A percentile compares a stretch with the other conserved stretches of the same genome.
phyloP scores from a whole-genome alignment of 1,140 invertebrate species.

The Mylabris phalerata region DNA sequence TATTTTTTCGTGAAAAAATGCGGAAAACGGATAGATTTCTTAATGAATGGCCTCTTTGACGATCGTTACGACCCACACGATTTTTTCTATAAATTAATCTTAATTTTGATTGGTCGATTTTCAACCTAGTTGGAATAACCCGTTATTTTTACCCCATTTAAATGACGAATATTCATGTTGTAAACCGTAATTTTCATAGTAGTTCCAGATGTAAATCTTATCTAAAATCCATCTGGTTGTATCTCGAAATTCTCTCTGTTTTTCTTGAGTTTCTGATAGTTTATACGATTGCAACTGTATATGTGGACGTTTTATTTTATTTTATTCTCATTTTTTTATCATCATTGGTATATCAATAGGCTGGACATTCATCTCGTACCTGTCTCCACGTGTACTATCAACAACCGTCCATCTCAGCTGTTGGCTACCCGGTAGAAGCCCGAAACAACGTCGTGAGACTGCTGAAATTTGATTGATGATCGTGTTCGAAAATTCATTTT shows the following conservation, averaged over 20 bases:
- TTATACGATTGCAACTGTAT: constrained; percentile 15
- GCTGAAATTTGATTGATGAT: constrained; percentile 13
- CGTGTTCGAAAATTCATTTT: constrained; percentile 8
- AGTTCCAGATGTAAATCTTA: constrained; percentile 8
- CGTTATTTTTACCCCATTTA: neutral
- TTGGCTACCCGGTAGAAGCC: constrained; percentile 5
- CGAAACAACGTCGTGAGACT: constrained; percentile 4
- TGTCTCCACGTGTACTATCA: constrained; percentile 19
- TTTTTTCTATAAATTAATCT: no score
- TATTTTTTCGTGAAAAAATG: no score
- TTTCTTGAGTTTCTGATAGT: constrained; percentile 4
- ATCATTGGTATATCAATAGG: constrained; percentile 11
- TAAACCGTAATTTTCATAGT: neutral
- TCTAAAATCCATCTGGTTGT: constrained; percentile 16
- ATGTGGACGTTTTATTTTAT: constrained; percentile 16
- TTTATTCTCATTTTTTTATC: neutral
- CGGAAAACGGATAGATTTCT: no score
- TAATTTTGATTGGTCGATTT: no score
- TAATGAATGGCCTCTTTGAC: no score
- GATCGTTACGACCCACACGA: no score
- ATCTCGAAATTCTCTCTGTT: constrained; percentile 3
- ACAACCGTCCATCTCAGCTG: constrained; percentile 7
- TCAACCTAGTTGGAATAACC: neutral
- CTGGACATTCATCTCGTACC: constrained; percentile 22
- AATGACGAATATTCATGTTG: neutral